phyloP scores from a whole-genome alignment of 1,140 invertebrate genomes.

The Epicauta chinensis region DNA sequence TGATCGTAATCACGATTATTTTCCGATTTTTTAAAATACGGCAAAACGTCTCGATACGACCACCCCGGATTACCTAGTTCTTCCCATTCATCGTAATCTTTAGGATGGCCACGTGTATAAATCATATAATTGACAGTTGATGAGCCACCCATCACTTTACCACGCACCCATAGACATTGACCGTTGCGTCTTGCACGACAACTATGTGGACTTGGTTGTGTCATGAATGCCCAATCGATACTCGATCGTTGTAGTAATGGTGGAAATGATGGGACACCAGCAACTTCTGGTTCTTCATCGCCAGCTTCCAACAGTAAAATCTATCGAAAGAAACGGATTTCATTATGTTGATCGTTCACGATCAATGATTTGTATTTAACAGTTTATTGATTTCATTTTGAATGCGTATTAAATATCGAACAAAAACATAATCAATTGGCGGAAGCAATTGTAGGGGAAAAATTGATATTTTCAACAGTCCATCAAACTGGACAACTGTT shows the following conservation, averaged over 20 bases:
- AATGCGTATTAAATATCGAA: too few species aligned
- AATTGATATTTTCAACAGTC: too few species aligned
- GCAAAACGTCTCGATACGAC: constrained; percentile 48
- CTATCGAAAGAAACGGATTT: constrained; percentile 39
- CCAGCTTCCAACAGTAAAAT: constrained; percentile 72
- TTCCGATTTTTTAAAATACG: constrained; percentile 50
- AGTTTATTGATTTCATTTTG: too few species aligned
- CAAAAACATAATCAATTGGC: too few species aligned
- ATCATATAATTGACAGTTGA: constrained; percentile 51
- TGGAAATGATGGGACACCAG: constrained; percentile 59
- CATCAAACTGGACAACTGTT: too few species aligned
- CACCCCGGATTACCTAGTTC: constrained; percentile 44
- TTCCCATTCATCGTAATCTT: constrained; percentile 51
- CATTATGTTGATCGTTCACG: too few species aligned
- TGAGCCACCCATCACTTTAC: constrained; percentile 50
- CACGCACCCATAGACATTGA: constrained; percentile 46
- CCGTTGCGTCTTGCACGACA: constrained; percentile 41
- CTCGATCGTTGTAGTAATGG: constrained; percentile 49
- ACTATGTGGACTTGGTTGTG: constrained; percentile 48
- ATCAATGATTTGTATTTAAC: too few species aligned
- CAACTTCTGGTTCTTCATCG: constrained; percentile 63
- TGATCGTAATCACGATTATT: constrained; percentile 45
- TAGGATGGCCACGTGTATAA: constrained; percentile 48
- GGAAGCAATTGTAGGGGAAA: too few species aligned
- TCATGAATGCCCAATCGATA: constrained; percentile 55